phyloP scores from a whole-genome alignment of 2,113 vertebrate genomes.

The Grus americana region DNA sequence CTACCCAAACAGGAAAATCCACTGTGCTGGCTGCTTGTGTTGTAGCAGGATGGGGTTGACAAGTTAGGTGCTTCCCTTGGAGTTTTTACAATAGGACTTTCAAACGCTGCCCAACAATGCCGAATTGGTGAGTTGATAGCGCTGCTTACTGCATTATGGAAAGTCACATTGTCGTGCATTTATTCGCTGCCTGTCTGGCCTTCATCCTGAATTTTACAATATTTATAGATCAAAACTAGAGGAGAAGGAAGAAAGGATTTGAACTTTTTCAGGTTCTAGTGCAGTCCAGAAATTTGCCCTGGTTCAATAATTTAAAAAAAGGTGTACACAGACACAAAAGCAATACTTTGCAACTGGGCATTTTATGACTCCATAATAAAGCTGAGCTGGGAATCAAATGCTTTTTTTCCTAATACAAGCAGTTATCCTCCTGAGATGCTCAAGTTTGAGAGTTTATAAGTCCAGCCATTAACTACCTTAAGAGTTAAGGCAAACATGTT shows the following conservation, averaged over 20 bases:
- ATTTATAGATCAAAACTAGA: background rate
- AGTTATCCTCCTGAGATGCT: background rate
- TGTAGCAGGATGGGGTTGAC: constrained; percentile 45
- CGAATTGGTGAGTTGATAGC: background rate
- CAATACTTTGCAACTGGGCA: background rate
- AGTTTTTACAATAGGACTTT: constrained; percentile 42
- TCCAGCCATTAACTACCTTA: background rate
- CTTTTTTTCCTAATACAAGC: background rate
- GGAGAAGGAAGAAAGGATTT: background rate
- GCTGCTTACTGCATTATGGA: background rate
- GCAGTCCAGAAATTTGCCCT: background rate
- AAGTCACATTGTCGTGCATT: background rate
- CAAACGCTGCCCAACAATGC: background rate
- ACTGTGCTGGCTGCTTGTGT: background rate
- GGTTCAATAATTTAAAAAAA: background rate
- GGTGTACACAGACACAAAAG: background rate
- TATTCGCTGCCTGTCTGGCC: background rate
- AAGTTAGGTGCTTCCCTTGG: constrained; percentile 72
- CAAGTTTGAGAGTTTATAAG: background rate
- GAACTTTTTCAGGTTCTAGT: background rate
- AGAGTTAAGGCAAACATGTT: background rate
- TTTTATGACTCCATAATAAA: background rate
- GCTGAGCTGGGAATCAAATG: background rate
- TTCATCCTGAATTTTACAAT: background rate
- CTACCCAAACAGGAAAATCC: background rate